Base-by-base conservation (phyloP, 2,888 invertebrate genomes). In the Melieria crassipennis region DNA sequence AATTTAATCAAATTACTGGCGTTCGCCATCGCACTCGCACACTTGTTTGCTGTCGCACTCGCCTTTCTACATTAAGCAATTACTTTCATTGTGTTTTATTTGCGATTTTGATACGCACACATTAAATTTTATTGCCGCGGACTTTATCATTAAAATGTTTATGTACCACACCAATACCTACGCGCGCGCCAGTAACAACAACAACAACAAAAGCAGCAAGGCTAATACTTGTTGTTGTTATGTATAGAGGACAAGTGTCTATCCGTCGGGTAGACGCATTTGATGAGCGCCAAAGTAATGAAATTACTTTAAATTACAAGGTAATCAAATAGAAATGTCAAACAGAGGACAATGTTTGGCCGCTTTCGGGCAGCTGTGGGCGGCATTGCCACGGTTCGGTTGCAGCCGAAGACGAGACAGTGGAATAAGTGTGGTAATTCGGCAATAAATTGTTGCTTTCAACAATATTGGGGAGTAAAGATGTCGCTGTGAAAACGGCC, bases 111-210 rank as follows among this genome's bases (percentile, higher is more conserved):
- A 68, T 68, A 52, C 62, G 50, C 16, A 9, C 16, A 55, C 65
- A 70, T 68, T 72, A 68, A 65, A 70, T 72, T 74, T 74, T 72
- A 74, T 74, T 61, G 60, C 55, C 64, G 60, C 60, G 69, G 55
- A 69, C 68, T 72, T 65, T 46, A 69, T 70, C 67, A 70, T 65
- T 69, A 64, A 55, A 48, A 60, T 62, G 57, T 64, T 56, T 60
- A 52, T 50, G 16, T 65, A 61, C 5, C 42, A 57, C n/a, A 63
- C 16, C 57, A 5, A 52, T n/a, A 5, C 30, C 7, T n/a, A 72
- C 61, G 65, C 64, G 30, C 30, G 30, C 30, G 30, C 30, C 30
- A 30, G 2, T 30, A 30, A 30, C 30, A 30, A 30, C 30, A 3
- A 30, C 30, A 30, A 30, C 30, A 30, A 30, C 16, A 16, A n/a